Evolutionary conservation across 2,888 invertebrate species (phyloP).

Genomic region (Eupithecia vulgata): DNA sequence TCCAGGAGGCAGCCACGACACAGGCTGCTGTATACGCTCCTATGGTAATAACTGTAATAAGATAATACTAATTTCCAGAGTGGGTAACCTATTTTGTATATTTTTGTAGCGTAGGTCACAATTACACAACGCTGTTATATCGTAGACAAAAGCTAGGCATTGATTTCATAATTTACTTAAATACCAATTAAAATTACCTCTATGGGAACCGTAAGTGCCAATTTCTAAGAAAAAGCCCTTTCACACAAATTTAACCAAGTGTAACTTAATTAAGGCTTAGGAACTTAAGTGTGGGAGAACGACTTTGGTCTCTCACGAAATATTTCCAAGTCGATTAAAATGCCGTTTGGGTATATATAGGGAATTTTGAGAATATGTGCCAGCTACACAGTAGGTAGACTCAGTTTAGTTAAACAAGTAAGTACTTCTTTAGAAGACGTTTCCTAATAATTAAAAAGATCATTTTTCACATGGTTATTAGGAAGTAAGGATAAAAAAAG

Average conservation of each 20-base stretch:
- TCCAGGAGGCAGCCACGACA: too few species aligned
- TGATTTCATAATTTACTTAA: slow-evolving; percentile 8
- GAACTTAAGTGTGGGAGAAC: slow-evolving; percentile 8
- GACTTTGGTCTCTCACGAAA: background rate
- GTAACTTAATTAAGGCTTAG: slow-evolving; percentile 12
- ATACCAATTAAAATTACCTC: background rate
- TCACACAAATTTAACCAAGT: slow-evolving; percentile 7
- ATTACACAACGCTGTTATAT: background rate
- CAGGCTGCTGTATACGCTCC: too few species aligned
- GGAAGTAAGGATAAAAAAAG: too few species aligned
- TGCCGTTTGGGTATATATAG: too few species aligned
- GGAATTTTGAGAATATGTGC: background rate
- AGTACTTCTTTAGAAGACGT: too few species aligned
- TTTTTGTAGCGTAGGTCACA: too few species aligned
- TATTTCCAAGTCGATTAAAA: background rate
- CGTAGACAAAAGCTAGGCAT: background rate
- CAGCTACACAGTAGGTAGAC: too few species aligned
- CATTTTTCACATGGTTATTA: too few species aligned
- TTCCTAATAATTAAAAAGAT: too few species aligned
- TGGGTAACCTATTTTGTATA: too few species aligned
- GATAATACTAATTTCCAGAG: background rate
- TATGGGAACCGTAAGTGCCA: background rate
- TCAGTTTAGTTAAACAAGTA: too few species aligned
- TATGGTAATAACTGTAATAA: background rate
- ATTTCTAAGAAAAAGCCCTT: slow-evolving; percentile 1